Percentiles rank a stretch among this genome's conserved stretches.
Evolutionary conservation across 2,797 vertebrate species (phyloP).

Genomic region (Aythya fuligula): DNA sequence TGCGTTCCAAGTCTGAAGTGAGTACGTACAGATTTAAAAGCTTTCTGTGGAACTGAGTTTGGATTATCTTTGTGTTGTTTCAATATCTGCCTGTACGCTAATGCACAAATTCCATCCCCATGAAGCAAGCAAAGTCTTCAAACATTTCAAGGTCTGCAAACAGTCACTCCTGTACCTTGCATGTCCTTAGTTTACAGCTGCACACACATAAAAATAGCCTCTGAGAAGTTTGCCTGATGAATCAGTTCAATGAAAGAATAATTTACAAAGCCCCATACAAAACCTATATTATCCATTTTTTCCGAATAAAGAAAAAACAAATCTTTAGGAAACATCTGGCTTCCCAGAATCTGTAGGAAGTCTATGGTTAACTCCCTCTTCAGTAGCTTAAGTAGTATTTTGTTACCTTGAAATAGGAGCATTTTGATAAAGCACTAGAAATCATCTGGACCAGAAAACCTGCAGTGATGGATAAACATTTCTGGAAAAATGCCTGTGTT

Average conservation of each 20-base stretch:
- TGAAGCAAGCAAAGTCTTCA: neutral
- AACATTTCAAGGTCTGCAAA: neutral
- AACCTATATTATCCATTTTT: constrained; percentile 12
- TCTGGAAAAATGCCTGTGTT: neutral
- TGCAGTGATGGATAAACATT: neutral
- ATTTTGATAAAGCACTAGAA: constrained; percentile 27
- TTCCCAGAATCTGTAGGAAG: constrained; percentile 65
- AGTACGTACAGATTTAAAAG: neutral
- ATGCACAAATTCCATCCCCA: neutral
- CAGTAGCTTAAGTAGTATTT: constrained; percentile 29
- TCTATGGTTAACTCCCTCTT: constrained; percentile 61
- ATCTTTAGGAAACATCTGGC: constrained; percentile 74
- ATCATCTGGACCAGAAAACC: neutral
- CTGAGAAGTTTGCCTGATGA: neutral
- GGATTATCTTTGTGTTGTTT: neutral
- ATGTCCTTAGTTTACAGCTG: neutral
- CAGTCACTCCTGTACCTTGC: neutral
- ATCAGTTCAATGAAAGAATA: neutral
- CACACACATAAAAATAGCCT: neutral
- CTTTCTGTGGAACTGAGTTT: neutral
- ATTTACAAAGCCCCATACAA: constrained; percentile 13
- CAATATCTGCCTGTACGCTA: accelerated
- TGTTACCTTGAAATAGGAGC: constrained; percentile 34
- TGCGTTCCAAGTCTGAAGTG: neutral
- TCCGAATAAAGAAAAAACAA: constrained; percentile 27